Base-by-base conservation (phyloP, 2,797 vertebrate genomes). In the Tympanoctomys barrerae region DNA sequence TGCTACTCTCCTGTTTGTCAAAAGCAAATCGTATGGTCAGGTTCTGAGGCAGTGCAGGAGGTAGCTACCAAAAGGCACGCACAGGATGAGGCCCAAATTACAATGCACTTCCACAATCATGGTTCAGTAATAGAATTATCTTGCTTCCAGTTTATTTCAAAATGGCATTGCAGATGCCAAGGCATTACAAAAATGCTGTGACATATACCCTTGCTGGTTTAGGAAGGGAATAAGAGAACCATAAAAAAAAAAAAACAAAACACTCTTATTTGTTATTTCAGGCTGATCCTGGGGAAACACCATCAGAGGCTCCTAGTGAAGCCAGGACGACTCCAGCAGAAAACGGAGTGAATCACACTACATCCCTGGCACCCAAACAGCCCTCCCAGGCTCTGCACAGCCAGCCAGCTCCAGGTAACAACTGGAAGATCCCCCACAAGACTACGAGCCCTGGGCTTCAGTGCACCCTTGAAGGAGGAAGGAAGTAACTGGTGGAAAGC, bases 301-400 rank as follows among this genome's bases (percentile, higher is more conserved):
- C 99, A 0, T 98, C 98, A 0, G 99, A 99, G 95, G 98, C 98
- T 3, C 99, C 99, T 39, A 98, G 94, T 96, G 99, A 99, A 95
- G 98, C 98, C 78, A 98, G 99, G 96, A 98, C 98, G 2, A 80
- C 98, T 61, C 99, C 99, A 28, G 98, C 99, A 88, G 99, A 99
- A 98, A 99, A 99, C n/a, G 99, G 99, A 59, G 98, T 99, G 94
- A 99, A 98, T 97, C 99, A 98, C 96, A 98, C 99, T 13, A 98
- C 99, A 71, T 98, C 99, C 21, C 98, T 99, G 75, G 97, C 98
- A 21, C 99, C 99, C 0, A 99, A 99, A 96, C 99, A 99, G 8
- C 98, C 99, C 0, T 99, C 99, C 4, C 98, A 99, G 96, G 98
- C 98, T 89, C 98, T 98, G 75, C 99, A 99, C 83, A 99, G 98